A percentile compares a stretch with the other conserved stretches of the same genome.
These are phyloP conservation scores for Eristalis pertinax DNA, from an alignment of 2,888 invertebrate species.

Conservation along the genomic window DNA sequence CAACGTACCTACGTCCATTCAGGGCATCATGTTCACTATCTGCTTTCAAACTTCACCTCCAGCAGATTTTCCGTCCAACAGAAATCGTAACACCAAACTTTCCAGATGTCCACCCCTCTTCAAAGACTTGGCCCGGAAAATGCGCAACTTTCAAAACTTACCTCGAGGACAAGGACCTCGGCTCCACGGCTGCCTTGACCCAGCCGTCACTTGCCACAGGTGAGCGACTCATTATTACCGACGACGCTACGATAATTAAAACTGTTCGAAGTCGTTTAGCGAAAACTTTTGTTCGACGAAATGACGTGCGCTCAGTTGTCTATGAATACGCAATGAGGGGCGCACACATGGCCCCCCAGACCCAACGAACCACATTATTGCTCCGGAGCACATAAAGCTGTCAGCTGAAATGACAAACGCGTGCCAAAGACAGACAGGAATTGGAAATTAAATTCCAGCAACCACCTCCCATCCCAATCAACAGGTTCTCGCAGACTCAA, in stretches of 20 bases:
- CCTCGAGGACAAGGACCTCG: not conserved
- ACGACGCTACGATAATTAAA: not conserved
- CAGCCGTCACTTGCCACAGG: not conserved
- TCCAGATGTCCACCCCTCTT: not conserved
- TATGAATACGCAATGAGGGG: not conserved
- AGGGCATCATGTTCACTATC: no score
- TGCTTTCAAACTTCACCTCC: no score
- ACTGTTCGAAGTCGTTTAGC: not conserved
- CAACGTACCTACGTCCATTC: no score
- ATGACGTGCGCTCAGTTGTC: not conserved
- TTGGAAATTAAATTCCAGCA: conserved; percentile 24
- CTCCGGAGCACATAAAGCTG: not conserved
- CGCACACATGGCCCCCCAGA: not conserved
- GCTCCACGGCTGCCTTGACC: not conserved
- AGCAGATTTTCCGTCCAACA: no score
- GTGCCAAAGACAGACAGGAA: conserved; percentile 9
- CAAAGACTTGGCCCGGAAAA: not conserved
- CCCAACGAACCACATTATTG: not conserved
- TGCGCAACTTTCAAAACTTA: not conserved
- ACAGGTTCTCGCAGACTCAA: not conserved
- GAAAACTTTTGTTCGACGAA: not conserved
- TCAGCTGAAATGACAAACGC: conserved; percentile 8
- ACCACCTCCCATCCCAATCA: not conserved
- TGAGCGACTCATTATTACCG: not conserved
- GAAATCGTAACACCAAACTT: not conserved